Evolutionary conservation across 2,797 vertebrate genomes (phyloP), one percentile per base, ranked within the genome.

Genomic region (Meda fulgida): DNA sequence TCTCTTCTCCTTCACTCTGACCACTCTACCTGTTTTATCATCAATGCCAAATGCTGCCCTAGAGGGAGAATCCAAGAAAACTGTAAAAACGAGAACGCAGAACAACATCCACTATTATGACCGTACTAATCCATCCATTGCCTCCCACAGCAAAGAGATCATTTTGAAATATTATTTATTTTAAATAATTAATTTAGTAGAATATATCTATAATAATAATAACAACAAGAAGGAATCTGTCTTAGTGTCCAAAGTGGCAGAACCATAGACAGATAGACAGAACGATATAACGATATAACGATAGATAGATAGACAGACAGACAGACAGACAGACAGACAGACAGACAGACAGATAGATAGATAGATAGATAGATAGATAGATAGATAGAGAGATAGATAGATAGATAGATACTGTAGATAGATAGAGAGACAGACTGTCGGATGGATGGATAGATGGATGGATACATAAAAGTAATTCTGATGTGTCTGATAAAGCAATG

Each of bases 41-140:
- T 67, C 34, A 31, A 31, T 84, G 23, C 34, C 72, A 84, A 84
- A 67, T 55, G 8, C 73, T 77, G 18, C 31, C 63, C 43, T 31
- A 23, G 11, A 69, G 72, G 46, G n/a, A 84, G n/a, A 81, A 40
- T 21, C 16, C 58, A 83, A 67, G 46, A 26, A 83, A 83, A 82
- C 38, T 36, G 13, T 29, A 60, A 67, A 38, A 51, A 69, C 29
- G 1, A 8, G 21, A 21, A 9, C 21, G 3, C 3, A 7, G 19
- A 53, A 40, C n/a, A 29, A 11, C 6, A 43, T 71, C 66, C 66
- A 73, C 80, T 82, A 69, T 26, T 16, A 21, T 65, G 70, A 48
- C 38, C 21, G 46, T 18, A 21, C 26, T 31, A 38, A 81, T 58
- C 16, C 23, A 71, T 31, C 26, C 55, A 43, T 34, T 46, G 13